Conservation (phyloP, 2,888 invertebrate species). For the Tetrapedia diversipes region DNA sequence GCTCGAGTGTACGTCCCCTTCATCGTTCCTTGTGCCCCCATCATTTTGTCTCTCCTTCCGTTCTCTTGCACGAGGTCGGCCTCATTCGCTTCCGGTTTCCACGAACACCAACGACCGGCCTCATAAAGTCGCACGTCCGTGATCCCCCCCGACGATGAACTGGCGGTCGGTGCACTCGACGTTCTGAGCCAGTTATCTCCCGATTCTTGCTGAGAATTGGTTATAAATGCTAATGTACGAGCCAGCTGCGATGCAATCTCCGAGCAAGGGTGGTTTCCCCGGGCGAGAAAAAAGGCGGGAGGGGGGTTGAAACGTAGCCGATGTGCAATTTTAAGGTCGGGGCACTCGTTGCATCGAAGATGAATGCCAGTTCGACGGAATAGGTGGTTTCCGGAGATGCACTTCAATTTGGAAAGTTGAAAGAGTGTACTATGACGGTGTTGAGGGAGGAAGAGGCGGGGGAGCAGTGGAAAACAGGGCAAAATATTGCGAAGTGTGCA, state of each 20-base stretch:
- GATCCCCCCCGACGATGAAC: conserved; percentile 13
- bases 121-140: conserved; percentile 38
- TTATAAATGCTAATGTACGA: conserved; percentile 79
- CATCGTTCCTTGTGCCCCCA: not conserved
- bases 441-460: not conserved
- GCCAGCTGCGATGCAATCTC: conserved; percentile 59
- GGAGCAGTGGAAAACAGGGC: not conserved
- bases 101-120: conserved; percentile 7
- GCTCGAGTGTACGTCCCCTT: conserved; percentile 14
- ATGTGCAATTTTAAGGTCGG: conserved; percentile 53
- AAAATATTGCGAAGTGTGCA: no score
- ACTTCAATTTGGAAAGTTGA: conserved; percentile 11
- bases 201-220: conserved; percentile 72
- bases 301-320: conserved; percentile 6
- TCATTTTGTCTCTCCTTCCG: not conserved
- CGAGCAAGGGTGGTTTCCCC: conserved; percentile 15
- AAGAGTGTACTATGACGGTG: not conserved
- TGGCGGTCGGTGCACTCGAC: conserved; percentile 50
- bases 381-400: not conserved
- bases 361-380: not conserved
- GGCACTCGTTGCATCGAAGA: conserved; percentile 8
- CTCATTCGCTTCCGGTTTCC: conserved; percentile 1
- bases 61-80: not conserved
- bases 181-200: conserved; percentile 69
- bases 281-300: no score